Conservation (phyloP, 92 coral and sea anemone genomes). For the Paramuricea clavata region DNA sequence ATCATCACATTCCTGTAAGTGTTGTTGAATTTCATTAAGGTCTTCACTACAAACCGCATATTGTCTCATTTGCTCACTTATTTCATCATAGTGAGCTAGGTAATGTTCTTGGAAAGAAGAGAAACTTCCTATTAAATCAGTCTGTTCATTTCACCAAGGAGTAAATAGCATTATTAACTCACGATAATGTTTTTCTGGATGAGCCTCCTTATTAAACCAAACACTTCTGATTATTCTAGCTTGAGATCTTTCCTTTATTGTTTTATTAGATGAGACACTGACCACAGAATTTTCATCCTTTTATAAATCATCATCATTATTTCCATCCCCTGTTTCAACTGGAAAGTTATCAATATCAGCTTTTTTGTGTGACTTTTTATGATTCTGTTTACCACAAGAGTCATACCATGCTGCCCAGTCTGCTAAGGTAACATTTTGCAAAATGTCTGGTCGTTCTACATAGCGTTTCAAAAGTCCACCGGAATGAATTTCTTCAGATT, state of each 20-base stretch:
- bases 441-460: background rate
- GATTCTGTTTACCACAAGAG: constrained; percentile 9
- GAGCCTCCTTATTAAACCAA: no score
- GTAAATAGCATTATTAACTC: no score
- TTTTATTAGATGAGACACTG: no score
- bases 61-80: no score
- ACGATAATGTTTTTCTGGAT: no score
- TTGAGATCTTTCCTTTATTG: constrained; percentile 11
- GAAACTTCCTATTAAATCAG: no score
- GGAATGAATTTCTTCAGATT: constrained; percentile 53
- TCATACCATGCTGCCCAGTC: constrained; percentile 81
- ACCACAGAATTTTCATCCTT: no score
- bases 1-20: no score
- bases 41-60: constrained; percentile 40
- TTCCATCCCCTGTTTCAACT: constrained; percentile 16
- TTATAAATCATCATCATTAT: constrained; percentile 45
- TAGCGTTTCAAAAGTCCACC: background rate
- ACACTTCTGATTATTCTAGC: constrained; percentile 4
- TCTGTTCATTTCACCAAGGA: no score
- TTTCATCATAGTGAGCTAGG: no score
- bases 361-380: background rate
- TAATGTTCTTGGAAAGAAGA: constrained; percentile 11
- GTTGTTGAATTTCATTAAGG: no score
- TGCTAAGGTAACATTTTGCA: constrained; percentile 29
- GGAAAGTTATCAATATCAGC: constrained; percentile 14